Evolutionary conservation across 2,797 vertebrate species (phyloP), one percentile per base, ranked within the genome.

Genomic region (Channallabes apus): DNA sequence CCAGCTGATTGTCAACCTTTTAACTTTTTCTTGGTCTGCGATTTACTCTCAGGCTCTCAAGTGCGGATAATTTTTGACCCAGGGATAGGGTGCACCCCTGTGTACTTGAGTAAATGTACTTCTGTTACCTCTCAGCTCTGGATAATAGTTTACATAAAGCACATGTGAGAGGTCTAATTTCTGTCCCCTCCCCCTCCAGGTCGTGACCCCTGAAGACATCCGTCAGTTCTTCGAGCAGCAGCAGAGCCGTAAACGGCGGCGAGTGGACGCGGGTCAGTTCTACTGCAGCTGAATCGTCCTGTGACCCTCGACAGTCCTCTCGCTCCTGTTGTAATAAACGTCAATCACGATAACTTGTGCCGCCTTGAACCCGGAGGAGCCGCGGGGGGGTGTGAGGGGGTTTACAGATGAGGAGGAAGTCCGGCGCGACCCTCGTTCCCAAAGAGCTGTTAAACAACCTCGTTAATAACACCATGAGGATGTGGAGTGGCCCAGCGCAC

Each of bases 171-270:
- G 41, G 41, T 8, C 46, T 51, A 3, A 72, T 51, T n/a, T 46
- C 77, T 35, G 2, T 14, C 2, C 12, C 15, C 59, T 86, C 9
- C 11, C 58, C 7, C 85, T 32, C 59, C 80, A 96, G 95, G 95
- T 95, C 3, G 95, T 96, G 88, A 95, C 95, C 1, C 91, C 95
- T 0, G 94, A 95, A 3, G 95, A 95, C 88, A 95, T 96, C 80
- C 94, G 92, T 38, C 90, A 91, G 65, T 96, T 96, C 89, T 96
- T 96, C 0, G 94, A 96, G 89, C 90, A 95, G 90, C 94, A 94
- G 80, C 94, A 94, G 81, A 92, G 85, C 83, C 92, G 94, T 2
- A 95, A 95, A 80, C 91, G 95, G 80, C 88, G 91, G 1, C 81
- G 94, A 84, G 90, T 89, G 0, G 90, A 94, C 1, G 82, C 84